Percentiles rank a stretch among this genome's conserved stretches.
Evolutionary conservation across 2,888 invertebrate genomes (phyloP).

Genomic region (Nysson spinosus): DNA sequence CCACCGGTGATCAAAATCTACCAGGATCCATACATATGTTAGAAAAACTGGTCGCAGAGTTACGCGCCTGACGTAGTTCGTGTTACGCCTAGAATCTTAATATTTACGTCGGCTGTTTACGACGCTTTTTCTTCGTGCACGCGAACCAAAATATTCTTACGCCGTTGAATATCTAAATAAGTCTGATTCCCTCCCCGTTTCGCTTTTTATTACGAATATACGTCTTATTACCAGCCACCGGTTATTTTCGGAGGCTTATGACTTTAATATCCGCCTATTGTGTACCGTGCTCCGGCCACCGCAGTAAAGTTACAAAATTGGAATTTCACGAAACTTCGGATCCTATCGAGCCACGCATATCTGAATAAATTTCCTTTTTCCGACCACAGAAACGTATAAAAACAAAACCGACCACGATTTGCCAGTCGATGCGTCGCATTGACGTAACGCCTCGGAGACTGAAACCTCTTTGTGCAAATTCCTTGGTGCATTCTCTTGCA

Average conservation of each 20-base stretch:
- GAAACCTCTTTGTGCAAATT: too few relatives aligned
- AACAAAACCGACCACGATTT: too few relatives aligned
- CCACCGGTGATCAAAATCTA: too few relatives aligned
- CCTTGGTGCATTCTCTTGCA: too few relatives aligned
- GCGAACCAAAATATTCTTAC: conserved; percentile 1
- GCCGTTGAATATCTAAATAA: conserved; percentile 10
- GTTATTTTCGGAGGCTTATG: not conserved
- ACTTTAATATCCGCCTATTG: conserved; percentile 1
- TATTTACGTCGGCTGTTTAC: conserved; percentile 11
- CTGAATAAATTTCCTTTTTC: not conserved
- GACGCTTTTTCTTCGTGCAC: not conserved
- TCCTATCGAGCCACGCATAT: not conserved
- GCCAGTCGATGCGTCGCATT: too few relatives aligned
- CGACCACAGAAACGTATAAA: not conserved
- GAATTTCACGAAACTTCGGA: conserved; percentile 12
- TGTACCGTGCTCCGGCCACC: not conserved
- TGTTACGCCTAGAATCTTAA: not conserved
- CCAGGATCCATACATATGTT: too few relatives aligned
- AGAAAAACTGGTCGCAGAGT: not conserved
- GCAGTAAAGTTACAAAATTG: not conserved
- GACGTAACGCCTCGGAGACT: too few relatives aligned
- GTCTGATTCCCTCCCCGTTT: not conserved
- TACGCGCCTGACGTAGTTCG: not conserved
- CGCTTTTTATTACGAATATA: not conserved
- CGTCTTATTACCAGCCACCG: not conserved